These are phyloP conservation scores for Spinibarbus caldwelli DNA, from an alignment of 2,797 vertebrate genomes.

Conservation along the genomic window DNA sequence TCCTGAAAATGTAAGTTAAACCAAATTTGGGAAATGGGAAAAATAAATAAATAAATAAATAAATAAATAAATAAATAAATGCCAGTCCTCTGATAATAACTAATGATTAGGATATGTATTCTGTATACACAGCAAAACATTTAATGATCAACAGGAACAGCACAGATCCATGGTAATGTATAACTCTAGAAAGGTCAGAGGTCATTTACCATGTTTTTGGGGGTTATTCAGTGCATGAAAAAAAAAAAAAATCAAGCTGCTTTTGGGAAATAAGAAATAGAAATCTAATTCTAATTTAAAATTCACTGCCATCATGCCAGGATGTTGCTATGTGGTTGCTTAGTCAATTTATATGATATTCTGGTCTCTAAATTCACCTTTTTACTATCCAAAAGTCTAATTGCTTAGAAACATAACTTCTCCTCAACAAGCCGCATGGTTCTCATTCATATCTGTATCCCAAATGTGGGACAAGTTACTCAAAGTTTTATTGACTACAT, in stretches of 20 bases:
- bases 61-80: neutral
- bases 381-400: neutral
- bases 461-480: neutral
- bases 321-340: no score
- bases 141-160: constrained; percentile 45
- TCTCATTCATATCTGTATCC: neutral
- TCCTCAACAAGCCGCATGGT: neutral
- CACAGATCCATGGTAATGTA: neutral
- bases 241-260: no score
- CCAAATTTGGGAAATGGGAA: no score
- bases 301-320: neutral
- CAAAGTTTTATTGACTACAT: neutral
- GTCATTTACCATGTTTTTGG: neutral
- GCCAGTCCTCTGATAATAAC: neutral
- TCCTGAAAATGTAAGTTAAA: neutral
- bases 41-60: no score
- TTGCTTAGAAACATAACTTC: neutral
- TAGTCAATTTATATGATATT: no score
- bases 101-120: neutral
- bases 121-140: neutral
- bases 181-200: constrained; percentile 28
- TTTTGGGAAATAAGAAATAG: no score
- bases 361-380: neutral
- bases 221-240: neutral
- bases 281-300: neutral